Evolutionary conservation across 2,113 vertebrate genomes (phyloP), one percentile per base, ranked within the genome.

Genomic region (Struthio camelus): DNA sequence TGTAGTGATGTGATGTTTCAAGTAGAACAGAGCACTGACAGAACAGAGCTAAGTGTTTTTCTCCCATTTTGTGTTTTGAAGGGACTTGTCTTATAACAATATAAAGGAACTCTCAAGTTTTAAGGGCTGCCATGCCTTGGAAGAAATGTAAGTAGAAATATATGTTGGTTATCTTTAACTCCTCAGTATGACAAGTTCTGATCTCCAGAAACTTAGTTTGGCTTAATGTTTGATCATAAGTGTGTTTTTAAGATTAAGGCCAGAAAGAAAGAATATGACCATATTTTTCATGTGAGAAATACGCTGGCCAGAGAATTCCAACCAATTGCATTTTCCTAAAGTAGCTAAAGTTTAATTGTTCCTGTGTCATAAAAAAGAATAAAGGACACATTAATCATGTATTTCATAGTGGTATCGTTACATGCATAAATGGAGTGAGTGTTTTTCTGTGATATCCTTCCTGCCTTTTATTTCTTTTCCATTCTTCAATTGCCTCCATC

Each of bases 41-140:
- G 64, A 90, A 73, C 56, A 94, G 64, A 90, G 70, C 66, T 94
- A 75, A 95, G 23, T 36, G 51, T 12, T 19, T 67, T 87, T 38
- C 71, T 79, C 44, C 62, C 51, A 23, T 95, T 91, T 42, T 24
- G 64, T 96, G 34, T 93, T 96, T 94, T 95, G 82, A 96, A 98
- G 99, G 97, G 99, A 99, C 89, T 98, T 99, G 84, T 99, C 99
- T 94, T 99, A 99, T 83, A 99, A 99, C 89, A 98, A 98, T 89
- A 99, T 99, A 95, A 97, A 98, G 90, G 98, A 98, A 30, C 97
- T 99, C 32, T 98, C 99, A 23, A 99, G 98, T 88, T 98, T 99
- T 93, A 98, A 98, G 93, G 99, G 98, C 93, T 99, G 99, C 90
- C 79, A 97, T 66, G 98, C 97, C 54, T 98, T 99, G 90, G 99